Evolutionary conservation across 2,113 vertebrate genomes (phyloP).

Genomic region (Rhynchomys soricoides): DNA sequence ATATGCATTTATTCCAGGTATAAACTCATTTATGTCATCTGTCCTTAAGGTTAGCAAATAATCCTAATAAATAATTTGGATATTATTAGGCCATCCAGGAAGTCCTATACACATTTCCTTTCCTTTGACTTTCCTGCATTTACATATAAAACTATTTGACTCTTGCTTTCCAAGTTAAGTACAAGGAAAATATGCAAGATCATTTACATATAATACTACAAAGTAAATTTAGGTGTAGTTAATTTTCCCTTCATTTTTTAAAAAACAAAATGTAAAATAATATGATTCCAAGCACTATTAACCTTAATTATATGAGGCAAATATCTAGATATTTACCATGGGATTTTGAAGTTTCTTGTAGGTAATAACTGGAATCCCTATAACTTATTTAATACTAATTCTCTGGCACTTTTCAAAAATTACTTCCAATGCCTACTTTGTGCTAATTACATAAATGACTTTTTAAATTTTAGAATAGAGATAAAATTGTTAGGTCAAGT

Average conservation of each 20-base stretch:
- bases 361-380: slow-evolving; percentile 11
- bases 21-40: not conserved
- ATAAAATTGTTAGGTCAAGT: slow-evolving; percentile 6
- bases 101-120: not conserved
- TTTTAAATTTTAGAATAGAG: slow-evolving; percentile 15
- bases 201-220: not conserved
- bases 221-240: not conserved
- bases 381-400: slow-evolving; percentile 32
- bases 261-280: not conserved
- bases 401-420: slow-evolving; percentile 30
- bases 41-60: not conserved
- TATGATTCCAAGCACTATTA: not conserved
- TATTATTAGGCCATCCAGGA: not conserved
- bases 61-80: not conserved
- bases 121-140: not conserved
- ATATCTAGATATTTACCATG: slow-evolving; percentile 33
- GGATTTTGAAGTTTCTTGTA: slow-evolving; percentile 43
- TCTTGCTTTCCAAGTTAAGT: not conserved
- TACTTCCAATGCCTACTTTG: not conserved
- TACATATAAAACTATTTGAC: not conserved
- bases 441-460: slow-evolving; percentile 45
- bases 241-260: not conserved
- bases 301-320: slow-evolving; percentile 53
- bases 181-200: not conserved
- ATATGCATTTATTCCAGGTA: not conserved